Percentiles rank a stretch among this genome's conserved stretches.
Evolutionary conservation across 2,797 vertebrate genomes (phyloP).

Genomic region (Takifugu ocellatus): DNA sequence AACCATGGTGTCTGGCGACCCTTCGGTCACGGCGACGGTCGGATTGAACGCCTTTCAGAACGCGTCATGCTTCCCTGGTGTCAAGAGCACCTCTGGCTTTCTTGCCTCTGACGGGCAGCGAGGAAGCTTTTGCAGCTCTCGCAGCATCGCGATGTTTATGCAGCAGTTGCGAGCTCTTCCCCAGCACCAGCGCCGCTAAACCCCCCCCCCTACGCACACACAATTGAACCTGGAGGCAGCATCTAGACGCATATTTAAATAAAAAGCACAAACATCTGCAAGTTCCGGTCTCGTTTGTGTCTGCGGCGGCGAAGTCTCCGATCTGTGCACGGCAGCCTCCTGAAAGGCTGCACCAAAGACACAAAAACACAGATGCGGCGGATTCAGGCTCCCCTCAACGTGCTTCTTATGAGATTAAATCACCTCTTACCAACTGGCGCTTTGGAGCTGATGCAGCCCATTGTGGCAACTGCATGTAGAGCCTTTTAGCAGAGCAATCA

Average conservation of each 20-base stretch:
- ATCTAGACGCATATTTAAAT: neutral
- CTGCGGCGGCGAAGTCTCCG: neutral
- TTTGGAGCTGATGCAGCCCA: slow-evolving; percentile 83
- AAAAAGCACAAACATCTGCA: slow-evolving; percentile 6
- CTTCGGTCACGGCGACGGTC: slow-evolving; percentile 4
- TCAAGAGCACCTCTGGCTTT: slow-evolving; percentile 36
- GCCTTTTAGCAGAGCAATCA: slow-evolving; percentile 30
- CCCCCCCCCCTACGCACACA: neutral
- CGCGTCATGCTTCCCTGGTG: slow-evolving; percentile 42
- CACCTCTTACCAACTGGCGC: slow-evolving; percentile 75
- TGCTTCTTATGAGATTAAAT: slow-evolving; percentile 40
- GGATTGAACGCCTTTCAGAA: slow-evolving; percentile 11
- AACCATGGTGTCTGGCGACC: slow-evolving; percentile 59
- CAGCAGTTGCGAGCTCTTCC: slow-evolving; percentile 29
- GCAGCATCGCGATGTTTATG: slow-evolving; percentile 71
- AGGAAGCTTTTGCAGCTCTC: slow-evolving; percentile 60
- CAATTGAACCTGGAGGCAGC: neutral
- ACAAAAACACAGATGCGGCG: slow-evolving; percentile 33
- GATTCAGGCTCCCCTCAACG: slow-evolving; percentile 43
- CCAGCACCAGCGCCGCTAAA: slow-evolving; percentile 6
- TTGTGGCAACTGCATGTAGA: slow-evolving; percentile 69
- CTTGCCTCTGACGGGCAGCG: slow-evolving; percentile 28
- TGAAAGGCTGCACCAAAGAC: slow-evolving; percentile 46
- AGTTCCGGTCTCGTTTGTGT: neutral
- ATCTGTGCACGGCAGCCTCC: slow-evolving; percentile 10